Percentiles rank a stretch among this genome's conserved stretches.
Conservation (phyloP, 64 coral and sea anemone species). For the Porites lutea region DNA sequence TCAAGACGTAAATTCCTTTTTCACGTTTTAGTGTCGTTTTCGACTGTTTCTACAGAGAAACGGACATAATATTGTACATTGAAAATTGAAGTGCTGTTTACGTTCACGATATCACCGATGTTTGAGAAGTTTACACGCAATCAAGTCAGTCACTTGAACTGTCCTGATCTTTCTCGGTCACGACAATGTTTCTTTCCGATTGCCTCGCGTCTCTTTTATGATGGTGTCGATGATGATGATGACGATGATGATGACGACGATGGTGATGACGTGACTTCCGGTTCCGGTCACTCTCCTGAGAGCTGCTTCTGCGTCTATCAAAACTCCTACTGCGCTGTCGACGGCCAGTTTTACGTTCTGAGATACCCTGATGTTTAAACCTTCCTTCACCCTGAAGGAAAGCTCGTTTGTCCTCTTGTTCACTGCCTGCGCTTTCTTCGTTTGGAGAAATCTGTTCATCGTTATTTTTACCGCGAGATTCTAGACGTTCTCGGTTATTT, state of each 20-base stretch:
- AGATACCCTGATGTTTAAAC: not conserved
- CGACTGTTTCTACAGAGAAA: too few species aligned
- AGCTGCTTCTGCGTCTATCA: not conserved
- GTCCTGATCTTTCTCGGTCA: not conserved
- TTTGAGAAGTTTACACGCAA: too few species aligned
- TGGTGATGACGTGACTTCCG: not conserved
- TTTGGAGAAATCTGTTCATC: not conserved
- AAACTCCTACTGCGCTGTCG: not conserved
- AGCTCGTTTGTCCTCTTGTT: not conserved
- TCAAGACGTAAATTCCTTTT: too few species aligned
- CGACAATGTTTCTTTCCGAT: not conserved
- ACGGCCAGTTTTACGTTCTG: not conserved
- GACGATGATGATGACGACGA: not conserved
- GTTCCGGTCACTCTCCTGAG: not conserved
- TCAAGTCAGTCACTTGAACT: too few species aligned
- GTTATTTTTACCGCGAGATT: not conserved
- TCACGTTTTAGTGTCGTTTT: too few species aligned
- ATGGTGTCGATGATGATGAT: not conserved
- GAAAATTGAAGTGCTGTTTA: too few species aligned
- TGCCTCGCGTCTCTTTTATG: not conserved
- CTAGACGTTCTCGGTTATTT: not conserved
- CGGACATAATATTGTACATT: too few species aligned
- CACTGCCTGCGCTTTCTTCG: not conserved
- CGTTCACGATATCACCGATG: too few species aligned
- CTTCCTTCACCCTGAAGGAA: not conserved